These are phyloP conservation scores for Pomacea canaliculata DNA, from an alignment of 2,888 invertebrate genomes.

Conservation along the genomic window DNA sequence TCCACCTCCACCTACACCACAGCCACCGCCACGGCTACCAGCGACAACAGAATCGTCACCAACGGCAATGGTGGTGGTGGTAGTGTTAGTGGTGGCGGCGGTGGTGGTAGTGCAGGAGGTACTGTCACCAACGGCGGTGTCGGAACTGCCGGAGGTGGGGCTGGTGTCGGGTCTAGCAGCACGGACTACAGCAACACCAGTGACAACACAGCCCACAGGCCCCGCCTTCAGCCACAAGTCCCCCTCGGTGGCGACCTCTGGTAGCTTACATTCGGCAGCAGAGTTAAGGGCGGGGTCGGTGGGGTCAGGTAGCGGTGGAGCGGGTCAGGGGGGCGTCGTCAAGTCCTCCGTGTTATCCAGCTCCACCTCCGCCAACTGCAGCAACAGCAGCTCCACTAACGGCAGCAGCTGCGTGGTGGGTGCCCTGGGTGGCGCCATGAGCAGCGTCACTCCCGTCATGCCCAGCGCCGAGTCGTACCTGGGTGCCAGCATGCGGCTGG, in stretches of 20 bases:
- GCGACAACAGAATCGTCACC: no score
- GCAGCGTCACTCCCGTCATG: constrained; percentile 8
- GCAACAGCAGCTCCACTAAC: constrained; percentile 16
- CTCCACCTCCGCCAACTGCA: constrained; percentile 7
- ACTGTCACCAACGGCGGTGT: neutral
- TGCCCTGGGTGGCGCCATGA: constrained; percentile 8
- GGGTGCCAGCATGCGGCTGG: constrained; percentile 37
- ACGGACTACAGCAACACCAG: constrained; percentile 21
- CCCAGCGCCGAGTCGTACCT: constrained; percentile 17
- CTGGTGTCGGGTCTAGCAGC: neutral
- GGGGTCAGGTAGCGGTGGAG: neutral
- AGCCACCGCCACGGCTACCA: constrained; percentile 2
- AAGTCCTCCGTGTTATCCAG: constrained; percentile 10
- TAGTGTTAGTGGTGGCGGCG: constrained; percentile 1
- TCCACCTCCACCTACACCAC: constrained; percentile 4
- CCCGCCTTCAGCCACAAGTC: constrained; percentile 17
- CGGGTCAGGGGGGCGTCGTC: neutral
- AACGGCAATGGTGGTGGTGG: constrained; percentile 7
- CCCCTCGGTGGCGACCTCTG: constrained; percentile 3
- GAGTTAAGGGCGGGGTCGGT: constrained; percentile 8
- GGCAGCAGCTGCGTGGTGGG: neutral
- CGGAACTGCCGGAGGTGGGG: neutral
- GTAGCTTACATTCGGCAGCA: neutral
- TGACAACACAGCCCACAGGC: constrained; percentile 1
- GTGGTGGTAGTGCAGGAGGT: neutral